Conservation (phyloP, 1,140 invertebrate species). For the Onthophagus taurus region DNA sequence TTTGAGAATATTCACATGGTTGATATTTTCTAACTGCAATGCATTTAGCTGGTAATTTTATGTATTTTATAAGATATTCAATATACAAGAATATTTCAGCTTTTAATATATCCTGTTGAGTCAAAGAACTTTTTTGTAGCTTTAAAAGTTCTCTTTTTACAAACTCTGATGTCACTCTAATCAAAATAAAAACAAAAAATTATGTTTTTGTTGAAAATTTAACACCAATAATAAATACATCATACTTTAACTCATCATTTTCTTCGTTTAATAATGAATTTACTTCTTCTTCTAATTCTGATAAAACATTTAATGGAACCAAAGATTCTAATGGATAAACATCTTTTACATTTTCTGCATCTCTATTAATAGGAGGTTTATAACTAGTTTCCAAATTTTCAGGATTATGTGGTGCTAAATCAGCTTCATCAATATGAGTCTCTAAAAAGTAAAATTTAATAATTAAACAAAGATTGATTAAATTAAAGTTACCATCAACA, state of each 20-base stretch:
- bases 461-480: slow-evolving; percentile 7
- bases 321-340: slow-evolving; percentile 42
- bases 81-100: slow-evolving; percentile 38
- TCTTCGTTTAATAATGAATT: slow-evolving; percentile 26
- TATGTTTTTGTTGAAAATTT: neutral
- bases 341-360: slow-evolving; percentile 35
- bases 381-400: slow-evolving; percentile 24
- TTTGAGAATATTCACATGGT: slow-evolving; percentile 18
- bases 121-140: slow-evolving; percentile 9
- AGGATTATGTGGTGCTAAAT: slow-evolving; percentile 2
- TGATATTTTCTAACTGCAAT: slow-evolving; percentile 33
- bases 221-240: slow-evolving; percentile 4
- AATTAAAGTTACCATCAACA: slow-evolving; percentile 35
- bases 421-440: slow-evolving; percentile 17
- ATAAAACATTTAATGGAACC: slow-evolving; percentile 36
- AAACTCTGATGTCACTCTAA: slow-evolving; percentile 8
- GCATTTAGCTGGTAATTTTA: slow-evolving; percentile 32
- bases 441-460: slow-evolving; percentile 17
- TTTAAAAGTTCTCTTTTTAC: slow-evolving; percentile 9
- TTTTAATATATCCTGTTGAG: slow-evolving; percentile 14
- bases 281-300: slow-evolving; percentile 31
- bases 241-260: slow-evolving; percentile 25
- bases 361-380: slow-evolving; percentile 39
- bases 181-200: slow-evolving; percentile 12
- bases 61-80: slow-evolving; percentile 35